These are phyloP conservation scores for Ornithoptera priamus DNA, from an alignment of 2,888 invertebrate species.

Conservation along the genomic window DNA sequence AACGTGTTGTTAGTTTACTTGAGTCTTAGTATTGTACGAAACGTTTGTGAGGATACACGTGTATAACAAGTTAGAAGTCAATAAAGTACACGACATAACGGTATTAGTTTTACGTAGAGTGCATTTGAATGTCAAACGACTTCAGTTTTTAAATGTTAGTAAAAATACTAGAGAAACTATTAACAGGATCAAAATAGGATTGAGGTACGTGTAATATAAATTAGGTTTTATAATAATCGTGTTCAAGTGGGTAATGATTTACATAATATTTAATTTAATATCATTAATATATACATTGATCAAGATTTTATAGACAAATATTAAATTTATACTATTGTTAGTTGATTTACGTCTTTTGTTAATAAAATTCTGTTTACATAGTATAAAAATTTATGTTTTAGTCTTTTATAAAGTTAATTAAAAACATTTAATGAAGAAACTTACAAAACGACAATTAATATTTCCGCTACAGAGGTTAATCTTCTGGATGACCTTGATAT, in stretches of 20 bases:
- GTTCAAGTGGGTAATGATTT: background rate
- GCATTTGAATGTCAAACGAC: background rate
- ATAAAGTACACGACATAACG: background rate
- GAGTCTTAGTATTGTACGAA: constrained; percentile 4
- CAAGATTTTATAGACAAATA: background rate
- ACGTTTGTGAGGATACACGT: constrained; percentile 4
- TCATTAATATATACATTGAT: background rate
- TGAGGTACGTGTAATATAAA: background rate
- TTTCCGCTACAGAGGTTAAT: background rate
- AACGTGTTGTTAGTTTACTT: constrained; percentile 4
- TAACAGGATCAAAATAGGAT: background rate
- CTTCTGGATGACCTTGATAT: background rate
- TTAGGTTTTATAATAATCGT: background rate
- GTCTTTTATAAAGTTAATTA: too few species aligned
- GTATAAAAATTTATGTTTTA: too few species aligned
- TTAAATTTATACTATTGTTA: too few species aligned
- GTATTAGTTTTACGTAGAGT: background rate
- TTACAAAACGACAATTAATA: background rate
- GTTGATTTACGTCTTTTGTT: too few species aligned
- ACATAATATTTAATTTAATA: background rate
- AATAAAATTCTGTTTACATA: too few species aligned
- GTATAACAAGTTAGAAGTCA: background rate
- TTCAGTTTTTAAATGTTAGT: background rate
- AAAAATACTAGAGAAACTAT: background rate
- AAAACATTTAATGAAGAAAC: background rate